phyloP scores from a whole-genome alignment of 2,113 vertebrate species.

The Baryphthengus martii region DNA sequence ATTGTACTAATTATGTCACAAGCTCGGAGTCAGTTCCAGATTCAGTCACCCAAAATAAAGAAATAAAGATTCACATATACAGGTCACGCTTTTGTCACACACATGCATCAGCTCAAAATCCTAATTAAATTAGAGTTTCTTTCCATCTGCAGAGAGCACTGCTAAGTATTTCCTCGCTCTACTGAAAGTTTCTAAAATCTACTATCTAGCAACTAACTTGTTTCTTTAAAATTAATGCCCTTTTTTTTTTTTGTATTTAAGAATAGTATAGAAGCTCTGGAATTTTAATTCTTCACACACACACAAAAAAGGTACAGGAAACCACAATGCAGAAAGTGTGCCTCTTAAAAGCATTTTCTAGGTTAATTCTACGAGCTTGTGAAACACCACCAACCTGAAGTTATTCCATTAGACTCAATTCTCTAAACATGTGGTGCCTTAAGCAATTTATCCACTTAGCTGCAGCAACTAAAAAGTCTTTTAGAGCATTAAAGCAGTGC shows the following conservation, averaged over 20 bases:
- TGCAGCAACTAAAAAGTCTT: background rate
- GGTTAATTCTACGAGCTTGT: conserved; percentile 4
- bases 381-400: background rate
- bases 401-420: conserved; percentile 50
- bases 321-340: background rate
- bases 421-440: conserved; percentile 6
- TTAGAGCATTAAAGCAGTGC: background rate
- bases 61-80: conserved; percentile 28
- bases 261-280: background rate
- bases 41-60: conserved; percentile 65
- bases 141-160: background rate
- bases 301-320: background rate
- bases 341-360: conserved; percentile 9
- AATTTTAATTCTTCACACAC: background rate
- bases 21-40: conserved; percentile 75
- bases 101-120: conserved; percentile 58
- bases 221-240: background rate
- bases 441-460: conserved; percentile 56
- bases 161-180: background rate
- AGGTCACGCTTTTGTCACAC: conserved; percentile 23
- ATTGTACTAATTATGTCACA: conserved; percentile 89
- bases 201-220: background rate
- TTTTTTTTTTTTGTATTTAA: background rate
- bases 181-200: background rate
- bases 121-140: conserved; percentile 62